Percentiles rank a stretch among this genome's conserved stretches.
These are phyloP conservation scores for Hystrix cristata DNA, from an alignment of 2,113 vertebrate genomes.

Conservation along the genomic window DNA sequence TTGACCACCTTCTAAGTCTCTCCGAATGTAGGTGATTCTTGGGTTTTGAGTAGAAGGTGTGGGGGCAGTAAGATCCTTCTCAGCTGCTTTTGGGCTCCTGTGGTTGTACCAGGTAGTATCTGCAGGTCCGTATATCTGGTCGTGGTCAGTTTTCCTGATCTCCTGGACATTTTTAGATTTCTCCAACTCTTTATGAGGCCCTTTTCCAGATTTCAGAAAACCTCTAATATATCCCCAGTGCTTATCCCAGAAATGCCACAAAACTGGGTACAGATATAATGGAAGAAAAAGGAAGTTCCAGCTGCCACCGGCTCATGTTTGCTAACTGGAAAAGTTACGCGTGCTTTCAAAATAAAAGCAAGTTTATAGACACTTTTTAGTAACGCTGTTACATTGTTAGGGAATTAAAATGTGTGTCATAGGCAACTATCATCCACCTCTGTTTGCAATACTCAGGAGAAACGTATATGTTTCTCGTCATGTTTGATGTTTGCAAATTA, in stretches of 20 bases:
- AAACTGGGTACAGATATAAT: constrained; percentile 34
- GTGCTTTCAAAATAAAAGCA: constrained; percentile 61
- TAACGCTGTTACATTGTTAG: constrained; percentile 16
- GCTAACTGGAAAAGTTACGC: constrained; percentile 64
- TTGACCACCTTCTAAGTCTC: background rate
- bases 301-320: constrained; percentile 36
- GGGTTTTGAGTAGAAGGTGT: background rate
- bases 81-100: background rate
- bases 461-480: constrained; percentile 19
- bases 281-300: constrained; percentile 40
- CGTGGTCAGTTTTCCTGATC: background rate
- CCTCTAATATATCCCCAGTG: background rate
- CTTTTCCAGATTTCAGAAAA: constrained; percentile 61
- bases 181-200: background rate
- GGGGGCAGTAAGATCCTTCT: background rate
- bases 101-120: background rate
- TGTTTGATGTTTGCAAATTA: constrained; percentile 64
- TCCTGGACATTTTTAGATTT: constrained; percentile 49
- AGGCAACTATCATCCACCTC: background rate
- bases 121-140: background rate
- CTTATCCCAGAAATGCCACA: constrained; percentile 50
- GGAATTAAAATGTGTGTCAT: constrained; percentile 56
- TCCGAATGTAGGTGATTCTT: background rate
- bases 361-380: constrained; percentile 34
- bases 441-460: constrained; percentile 32